Percentiles rank a stretch among this genome's conserved stretches.
Evolutionary conservation across 1,140 invertebrate genomes (phyloP).

Genomic region (Formica exsecta): DNA sequence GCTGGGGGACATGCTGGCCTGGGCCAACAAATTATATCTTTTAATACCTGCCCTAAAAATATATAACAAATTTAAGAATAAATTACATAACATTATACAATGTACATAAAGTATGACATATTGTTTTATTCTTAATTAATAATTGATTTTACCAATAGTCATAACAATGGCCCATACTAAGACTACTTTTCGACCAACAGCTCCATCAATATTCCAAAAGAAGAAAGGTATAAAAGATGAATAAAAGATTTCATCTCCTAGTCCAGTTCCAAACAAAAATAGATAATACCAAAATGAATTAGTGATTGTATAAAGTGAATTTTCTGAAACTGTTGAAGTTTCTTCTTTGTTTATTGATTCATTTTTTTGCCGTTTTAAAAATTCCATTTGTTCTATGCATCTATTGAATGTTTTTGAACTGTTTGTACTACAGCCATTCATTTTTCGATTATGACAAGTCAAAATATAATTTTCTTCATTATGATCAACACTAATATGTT

Average conservation of each 20-base stretch:
- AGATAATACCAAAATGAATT: slow-evolving; percentile 95
- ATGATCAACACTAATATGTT: slow-evolving; percentile 75
- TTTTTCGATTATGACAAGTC: slow-evolving; percentile 51
- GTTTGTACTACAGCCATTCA: slow-evolving; percentile 59
- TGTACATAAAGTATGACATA: not conserved
- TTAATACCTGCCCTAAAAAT: slow-evolving; percentile 93
- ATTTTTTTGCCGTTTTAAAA: slow-evolving; percentile 49
- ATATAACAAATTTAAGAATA: not conserved
- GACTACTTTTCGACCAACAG: slow-evolving; percentile 92
- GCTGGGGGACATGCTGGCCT: slow-evolving; percentile 94
- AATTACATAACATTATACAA: not conserved
- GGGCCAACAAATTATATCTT: slow-evolving; percentile 95
- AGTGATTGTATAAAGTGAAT: slow-evolving; percentile 87
- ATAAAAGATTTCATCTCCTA: slow-evolving; percentile 97
- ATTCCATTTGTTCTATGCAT: not conserved
- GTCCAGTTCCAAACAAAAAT: slow-evolving; percentile 93
- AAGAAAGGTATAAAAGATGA: slow-evolving; percentile 95
- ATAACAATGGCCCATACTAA: slow-evolving; percentile 95
- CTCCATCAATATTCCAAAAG: slow-evolving; percentile 96
- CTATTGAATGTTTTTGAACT: slow-evolving; percentile 23
- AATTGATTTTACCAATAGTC: slow-evolving; percentile 90
- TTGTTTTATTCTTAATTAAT: not conserved
- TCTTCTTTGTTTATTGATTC: slow-evolving; percentile 7
- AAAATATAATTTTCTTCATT: slow-evolving; percentile 68
- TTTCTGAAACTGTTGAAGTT: slow-evolving; percentile 31